Base-by-base conservation (phyloP, 1,140 invertebrate genomes). In the Heliconius hewitsoni region DNA sequence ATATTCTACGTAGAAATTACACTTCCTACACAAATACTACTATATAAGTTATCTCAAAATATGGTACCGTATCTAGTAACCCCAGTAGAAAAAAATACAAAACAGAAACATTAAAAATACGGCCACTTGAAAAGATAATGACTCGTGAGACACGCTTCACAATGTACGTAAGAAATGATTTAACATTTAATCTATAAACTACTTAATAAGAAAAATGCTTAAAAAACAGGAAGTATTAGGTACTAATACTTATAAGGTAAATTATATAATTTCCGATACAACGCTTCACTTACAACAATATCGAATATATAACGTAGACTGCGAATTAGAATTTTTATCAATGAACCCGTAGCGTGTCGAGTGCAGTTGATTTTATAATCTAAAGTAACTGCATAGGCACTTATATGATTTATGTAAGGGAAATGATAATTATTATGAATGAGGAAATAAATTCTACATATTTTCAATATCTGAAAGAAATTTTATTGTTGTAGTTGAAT, bases 151-250 rank as follows among this genome's bases (percentile, higher is more conserved):
- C 23, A 66, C 60, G 60, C 27, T 66, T 87, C 83, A 89, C 83
- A 87, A 86, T 87, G 79, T 74, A 80, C 81, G 73, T 80, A 57
- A 80, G 52, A 72, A 82, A 80, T 84, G 70, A 77, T 78, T 77
- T 60, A 71, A 84, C 71, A 70, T 80, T 73, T 81, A 74, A 81
- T 82, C 73, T 85, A 66, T 78, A 83, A 83, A 83, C 81, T 60
- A 80, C 70, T 78, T 82, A 83, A 73, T 82, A 84, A 81, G 83
- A 88, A 87, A 86, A 88, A 88, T 90, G 79, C 70, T 73, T 76
- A 83, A 88, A 85, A 87, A 91, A 74, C 81, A 86, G 90, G 90
- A 91, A 90, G 84, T 77, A 57, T 82, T 81, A 77, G 18, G 50
- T 79, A 82, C 82, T 19, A 52, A 19, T 52, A 52, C 50, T 85